Evolutionary conservation across 2,888 invertebrate genomes (phyloP), one percentile per base, ranked within the genome.

Genomic region (Nipponacmea schrenckii): DNA sequence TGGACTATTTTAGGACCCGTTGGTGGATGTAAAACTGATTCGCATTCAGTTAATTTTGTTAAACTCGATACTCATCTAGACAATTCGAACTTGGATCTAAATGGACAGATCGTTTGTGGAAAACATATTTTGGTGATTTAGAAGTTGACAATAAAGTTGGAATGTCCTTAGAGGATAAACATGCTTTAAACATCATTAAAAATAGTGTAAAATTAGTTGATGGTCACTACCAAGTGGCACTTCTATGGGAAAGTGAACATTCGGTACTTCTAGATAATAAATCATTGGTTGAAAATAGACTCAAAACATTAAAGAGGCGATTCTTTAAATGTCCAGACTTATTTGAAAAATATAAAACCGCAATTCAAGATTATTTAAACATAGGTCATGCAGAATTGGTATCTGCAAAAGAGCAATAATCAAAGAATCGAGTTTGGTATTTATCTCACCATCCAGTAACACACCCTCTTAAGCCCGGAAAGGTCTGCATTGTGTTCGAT

Each of bases 331-430:
- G 62, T 24, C 45, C 31, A 10, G 39, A 39, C 27, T 73, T 70
- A 50, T 46, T 64, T 44, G 50, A 67, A 5, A 62, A 73, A n/a
- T 70, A 73, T 64, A 26, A 45, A 10, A 17, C 50, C 24, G 67
- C 70, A 44, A 67, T 73, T 64, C 31, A 56, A 17, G 56, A 70
- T n/a, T 26, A 64, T 8, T 24, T 64, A 7, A n/a, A 45, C 20
- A 64, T 64, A 46, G 64, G 69, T 26, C 26, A 69, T 50, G 64
- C 69, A 20, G 39, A 46, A 46, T 27, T 45, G 14, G 46, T 56
- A n/a, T 46, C 45, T 20, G 20, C 56, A 56, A 24, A 56, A 24
- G 56, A 56, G 2, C 20, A 20, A 8, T 8, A 56, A n/a, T 20
- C 56, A 24, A 20, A n/a, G 2, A 7, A n/a, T n/a, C 56, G 20